phyloP scores from a whole-genome alignment of 2,113 vertebrate species.

The Pelecanoides urinatrix region DNA sequence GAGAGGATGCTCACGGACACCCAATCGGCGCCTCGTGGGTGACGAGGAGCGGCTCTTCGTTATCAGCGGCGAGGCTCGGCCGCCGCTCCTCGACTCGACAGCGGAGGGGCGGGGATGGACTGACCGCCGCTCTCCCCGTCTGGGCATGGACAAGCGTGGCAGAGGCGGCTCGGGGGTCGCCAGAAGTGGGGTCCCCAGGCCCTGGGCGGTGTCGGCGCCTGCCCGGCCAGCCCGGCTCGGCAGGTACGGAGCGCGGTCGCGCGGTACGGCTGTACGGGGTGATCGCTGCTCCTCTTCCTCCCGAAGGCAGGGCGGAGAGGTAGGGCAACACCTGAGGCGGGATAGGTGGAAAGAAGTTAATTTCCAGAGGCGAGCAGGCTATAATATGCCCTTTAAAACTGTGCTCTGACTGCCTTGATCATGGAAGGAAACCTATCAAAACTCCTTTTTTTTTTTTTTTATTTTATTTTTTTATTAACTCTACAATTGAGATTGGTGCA shows the following conservation, averaged over 20 bases:
- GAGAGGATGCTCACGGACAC: background rate
- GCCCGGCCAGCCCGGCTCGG: background rate
- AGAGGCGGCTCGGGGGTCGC: background rate
- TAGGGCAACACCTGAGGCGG: background rate
- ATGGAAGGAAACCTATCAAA: background rate
- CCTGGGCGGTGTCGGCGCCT: background rate
- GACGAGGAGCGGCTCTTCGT: rapidly evolving
- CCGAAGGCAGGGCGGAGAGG: rapidly evolving
- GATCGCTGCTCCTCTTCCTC: rapidly evolving
- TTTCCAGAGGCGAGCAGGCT: background rate
- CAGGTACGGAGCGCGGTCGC: constrained; percentile 3
- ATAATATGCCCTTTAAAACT: background rate
- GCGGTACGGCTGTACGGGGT: too few relatives aligned
- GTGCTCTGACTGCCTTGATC: background rate
- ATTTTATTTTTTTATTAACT: too few relatives aligned
- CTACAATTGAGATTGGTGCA: background rate
- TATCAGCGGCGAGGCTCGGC: background rate
- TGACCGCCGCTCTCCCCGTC: rapidly evolving
- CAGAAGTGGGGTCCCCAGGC: background rate
- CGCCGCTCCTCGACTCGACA: rapidly evolving
- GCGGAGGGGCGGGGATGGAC: background rate
- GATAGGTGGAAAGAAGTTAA: too few relatives aligned
- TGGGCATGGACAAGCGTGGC: constrained; percentile 15
- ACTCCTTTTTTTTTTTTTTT: too few relatives aligned
- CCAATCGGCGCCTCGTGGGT: background rate